Base-by-base conservation (phyloP, 2,888 invertebrate species). In the Nasonovia ribisnigri region DNA sequence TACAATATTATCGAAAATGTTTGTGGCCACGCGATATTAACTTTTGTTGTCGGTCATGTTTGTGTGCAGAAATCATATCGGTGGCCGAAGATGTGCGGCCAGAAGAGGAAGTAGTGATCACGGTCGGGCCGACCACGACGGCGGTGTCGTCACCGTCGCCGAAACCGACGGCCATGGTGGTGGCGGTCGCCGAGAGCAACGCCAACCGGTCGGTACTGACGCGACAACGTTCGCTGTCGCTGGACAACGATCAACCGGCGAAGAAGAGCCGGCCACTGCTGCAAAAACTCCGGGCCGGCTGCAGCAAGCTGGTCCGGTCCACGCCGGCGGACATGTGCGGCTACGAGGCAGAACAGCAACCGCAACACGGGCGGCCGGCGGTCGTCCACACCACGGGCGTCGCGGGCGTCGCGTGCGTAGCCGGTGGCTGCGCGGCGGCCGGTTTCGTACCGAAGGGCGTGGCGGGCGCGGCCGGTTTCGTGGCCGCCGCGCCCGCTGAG, bases 391-490 rank as follows among this genome's bases (percentile, higher is more conserved):
- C 36, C 24, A n/a, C 36, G 13, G n/a, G 10, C 36, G 10, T 51
- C 51, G 36, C 26, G 36, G 42, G 24, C 26, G 88, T 20, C 88
- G 51, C n/a, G 3, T 29, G 36, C 24, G 8, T 20, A 36, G 16
- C 36, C 36, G 88, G 57, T 3, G 29, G 43, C 46, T 6, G 20
- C 8, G 16, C 36, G n/a, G 46, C 48, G n/a, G 29, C 77, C 10
- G 84, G 67, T 4, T 84, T 84, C 24, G 84, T 26, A 20, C 57
- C 87, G 20, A 46, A n/a, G 48, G 51, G 91, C 92, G 94, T 89
- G 94, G 94, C 86, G 95, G 95, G 86, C 95, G 26, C 95, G 87
- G 94, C 95, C 95, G 84, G 95, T 95, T 94, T 94, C 94, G 90
- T 95, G 95, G 92, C n/a, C 20, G 13, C 67, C 46, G 94, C 94